These are phyloP conservation scores for Graptemys geographica DNA, from an alignment of 2,797 vertebrate genomes.

Conservation along the genomic window DNA sequence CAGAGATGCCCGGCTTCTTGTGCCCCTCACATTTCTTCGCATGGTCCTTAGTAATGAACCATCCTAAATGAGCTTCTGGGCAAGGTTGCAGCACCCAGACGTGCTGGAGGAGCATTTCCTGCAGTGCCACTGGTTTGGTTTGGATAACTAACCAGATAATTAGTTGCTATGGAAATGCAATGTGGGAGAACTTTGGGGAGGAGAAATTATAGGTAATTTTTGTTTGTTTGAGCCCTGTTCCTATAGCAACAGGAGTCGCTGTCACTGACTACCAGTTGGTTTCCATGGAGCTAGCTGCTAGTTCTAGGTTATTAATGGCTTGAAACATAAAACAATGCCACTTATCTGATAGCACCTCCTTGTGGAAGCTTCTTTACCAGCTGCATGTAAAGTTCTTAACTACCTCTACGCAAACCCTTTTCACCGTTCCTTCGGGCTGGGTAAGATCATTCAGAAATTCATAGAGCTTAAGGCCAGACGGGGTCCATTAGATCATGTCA, in stretches of 20 bases:
- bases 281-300: conserved; percentile 73
- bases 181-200: conserved; percentile 67
- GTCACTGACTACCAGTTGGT: conserved; percentile 65
- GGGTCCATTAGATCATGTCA: neutral
- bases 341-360: conserved; percentile 33
- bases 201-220: conserved; percentile 73
- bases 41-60: neutral
- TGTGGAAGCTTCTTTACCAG: neutral
- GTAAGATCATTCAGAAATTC: neutral
- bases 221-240: conserved; percentile 76
- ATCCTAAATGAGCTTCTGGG: rapidly evolving
- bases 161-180: conserved; percentile 75
- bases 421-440: neutral
- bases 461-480: neutral
- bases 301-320: conserved; percentile 76
- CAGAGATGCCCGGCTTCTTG: rapidly evolving
- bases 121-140: conserved; percentile 14
- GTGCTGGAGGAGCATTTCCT: neutral
- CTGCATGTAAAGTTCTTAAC: neutral
- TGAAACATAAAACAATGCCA: neutral
- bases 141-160: conserved; percentile 63
- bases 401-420: neutral
- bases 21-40: neutral
- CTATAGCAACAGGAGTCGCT: conserved; percentile 72
- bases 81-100: neutral